These are phyloP conservation scores for Sepioteuthis lessoniana DNA, from an alignment of 2,888 invertebrate species.

Conservation along the genomic window DNA sequence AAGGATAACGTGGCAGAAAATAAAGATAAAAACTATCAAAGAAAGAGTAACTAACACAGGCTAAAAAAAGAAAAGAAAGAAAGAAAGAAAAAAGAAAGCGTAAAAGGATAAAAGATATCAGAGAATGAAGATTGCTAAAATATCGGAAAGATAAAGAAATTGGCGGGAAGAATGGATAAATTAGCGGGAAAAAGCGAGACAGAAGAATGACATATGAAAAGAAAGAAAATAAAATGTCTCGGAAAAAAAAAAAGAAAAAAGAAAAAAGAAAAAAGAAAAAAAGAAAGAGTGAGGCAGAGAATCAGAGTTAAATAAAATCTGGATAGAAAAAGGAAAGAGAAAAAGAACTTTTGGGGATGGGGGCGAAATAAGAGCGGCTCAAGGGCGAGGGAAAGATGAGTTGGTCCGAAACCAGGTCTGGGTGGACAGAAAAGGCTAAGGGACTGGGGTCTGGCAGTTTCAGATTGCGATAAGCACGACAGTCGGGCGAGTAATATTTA, in stretches of 20 bases:
- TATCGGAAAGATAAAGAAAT: background rate
- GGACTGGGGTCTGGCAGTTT: background rate
- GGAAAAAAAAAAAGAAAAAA: too few species aligned
- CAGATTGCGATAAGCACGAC: constrained; percentile 9
- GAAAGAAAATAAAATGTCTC: too few species aligned
- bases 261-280: too few species aligned
- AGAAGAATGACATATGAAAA: too few species aligned
- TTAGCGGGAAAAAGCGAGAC: background rate
- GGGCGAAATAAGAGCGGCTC: background rate
- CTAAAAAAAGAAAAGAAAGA: too few species aligned
- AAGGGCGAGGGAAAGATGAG: background rate
- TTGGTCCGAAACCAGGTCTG: background rate
- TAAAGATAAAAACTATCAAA: too few species aligned
- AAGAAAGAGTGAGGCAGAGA: background rate
- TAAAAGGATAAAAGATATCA: too few species aligned
- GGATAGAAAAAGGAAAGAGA: background rate
- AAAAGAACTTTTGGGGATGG: background rate
- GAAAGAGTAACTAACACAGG: too few species aligned
- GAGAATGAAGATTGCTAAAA: too few species aligned
- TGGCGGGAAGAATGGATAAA: background rate
- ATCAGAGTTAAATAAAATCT: background rate
- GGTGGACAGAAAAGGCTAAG: background rate
- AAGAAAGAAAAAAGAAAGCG: too few species aligned
- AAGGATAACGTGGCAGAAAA: too few species aligned
- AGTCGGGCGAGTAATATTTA: constrained; percentile 18